Base-by-base conservation (phyloP, 2,797 vertebrate species). In the Notolabrus celidotus region DNA sequence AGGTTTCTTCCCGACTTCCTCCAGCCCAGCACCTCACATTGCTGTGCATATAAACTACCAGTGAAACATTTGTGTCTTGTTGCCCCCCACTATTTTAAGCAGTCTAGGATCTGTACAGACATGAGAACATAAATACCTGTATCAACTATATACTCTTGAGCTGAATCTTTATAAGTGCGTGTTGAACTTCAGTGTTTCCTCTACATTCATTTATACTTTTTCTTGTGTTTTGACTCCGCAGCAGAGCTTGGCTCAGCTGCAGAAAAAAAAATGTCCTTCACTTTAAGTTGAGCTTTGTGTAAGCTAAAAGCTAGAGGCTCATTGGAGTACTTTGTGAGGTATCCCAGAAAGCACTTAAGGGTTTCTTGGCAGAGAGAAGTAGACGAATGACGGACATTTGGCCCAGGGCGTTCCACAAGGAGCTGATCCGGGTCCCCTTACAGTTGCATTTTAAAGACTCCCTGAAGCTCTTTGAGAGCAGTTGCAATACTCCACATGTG, bases 141-240 rank as follows among this genome's bases (percentile, higher is more conserved):
- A 89, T 90, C 74, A 79, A 91, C 86, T 91, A 92, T 92, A 85
- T 92, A 92, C 89, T 92, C 88, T 90, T 90, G 88, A 91, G 85
- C 90, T 92, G 86, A 91, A 87, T 84, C 88, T 92, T 91, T 92
- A 85, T 88, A 89, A 86, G 88, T 90, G 84, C 49, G 88, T 92
- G 91, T 90, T 89, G 86, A 91, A 87, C 85, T 91, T 92, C 85
- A 85, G 86, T 89, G 89, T 92, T 92, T 91, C 90, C 86, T 89
- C 86, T 83, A 83, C 86, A 84, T 90, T 88, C 81, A 85, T 82
- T 62, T 78, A 60, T 79, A 77, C 41, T 78, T 79, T 66, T 71
- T 36, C 56, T 83, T 74, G 71, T 84, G 61, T 84, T 77, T 59
- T 60, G 31, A 79, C 63, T 77, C 39, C 0, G 61, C 76, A 53